phyloP scores from a whole-genome alignment of 2,113 vertebrate species.

The Rhinogobius similis region DNA sequence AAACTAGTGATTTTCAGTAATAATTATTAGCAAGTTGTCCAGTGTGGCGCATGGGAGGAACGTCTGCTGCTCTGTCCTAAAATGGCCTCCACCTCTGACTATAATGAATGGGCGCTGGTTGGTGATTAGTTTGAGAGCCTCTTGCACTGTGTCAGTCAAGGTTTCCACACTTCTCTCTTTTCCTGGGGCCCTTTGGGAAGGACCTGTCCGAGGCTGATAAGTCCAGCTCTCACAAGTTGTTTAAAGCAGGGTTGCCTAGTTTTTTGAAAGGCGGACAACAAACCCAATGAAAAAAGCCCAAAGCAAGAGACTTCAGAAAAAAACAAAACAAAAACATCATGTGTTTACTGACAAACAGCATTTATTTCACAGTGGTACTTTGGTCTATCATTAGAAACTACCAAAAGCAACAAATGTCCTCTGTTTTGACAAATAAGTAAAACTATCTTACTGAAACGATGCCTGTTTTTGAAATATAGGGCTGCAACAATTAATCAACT shows the following conservation, averaged over 20 bases:
- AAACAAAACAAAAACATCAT: too few relatives aligned
- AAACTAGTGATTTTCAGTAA: background rate
- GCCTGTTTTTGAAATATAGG: too few relatives aligned
- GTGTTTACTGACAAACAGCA: too few relatives aligned
- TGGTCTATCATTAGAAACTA: too few relatives aligned
- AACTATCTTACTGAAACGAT: too few relatives aligned
- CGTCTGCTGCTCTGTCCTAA: background rate
- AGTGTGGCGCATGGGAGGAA: background rate
- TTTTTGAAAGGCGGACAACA: too few relatives aligned
- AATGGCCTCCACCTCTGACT: constrained; percentile 26
- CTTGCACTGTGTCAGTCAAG: constrained; percentile 16
- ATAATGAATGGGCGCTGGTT: constrained; percentile 29
- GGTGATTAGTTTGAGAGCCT: constrained; percentile 16
- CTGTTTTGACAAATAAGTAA: too few relatives aligned
- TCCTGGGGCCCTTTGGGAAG: constrained; percentile 8
- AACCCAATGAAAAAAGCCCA: too few relatives aligned
- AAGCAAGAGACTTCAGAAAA: too few relatives aligned
- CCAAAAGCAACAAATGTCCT: too few relatives aligned
- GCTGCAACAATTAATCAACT: too few relatives aligned
- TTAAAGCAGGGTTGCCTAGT: constrained; percentile 38
- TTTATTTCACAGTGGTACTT: too few relatives aligned
- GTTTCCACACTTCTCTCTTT: background rate
- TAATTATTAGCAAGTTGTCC: background rate
- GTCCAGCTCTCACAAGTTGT: constrained; percentile 41
- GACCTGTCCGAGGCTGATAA: constrained; percentile 28